phyloP scores from a whole-genome alignment of 2,888 invertebrate species.

The Nipponacmea schrenckii region DNA sequence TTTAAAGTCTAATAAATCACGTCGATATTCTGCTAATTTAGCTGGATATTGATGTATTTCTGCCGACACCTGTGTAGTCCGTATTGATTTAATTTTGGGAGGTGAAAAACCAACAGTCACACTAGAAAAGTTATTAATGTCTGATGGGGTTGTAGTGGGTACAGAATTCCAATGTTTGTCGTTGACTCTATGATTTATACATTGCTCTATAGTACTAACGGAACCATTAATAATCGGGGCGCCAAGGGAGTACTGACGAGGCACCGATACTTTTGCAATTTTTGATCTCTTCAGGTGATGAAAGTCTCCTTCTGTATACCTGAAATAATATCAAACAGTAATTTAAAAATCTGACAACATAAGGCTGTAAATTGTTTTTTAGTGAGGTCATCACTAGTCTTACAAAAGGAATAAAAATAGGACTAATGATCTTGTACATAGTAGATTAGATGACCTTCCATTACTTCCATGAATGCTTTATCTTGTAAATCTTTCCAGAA shows the following conservation, averaged over 20 bases:
- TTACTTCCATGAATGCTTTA: no score
- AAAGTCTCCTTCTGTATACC: slow-evolving; percentile 63
- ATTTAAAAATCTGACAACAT: neutral
- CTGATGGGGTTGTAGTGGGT: slow-evolving; percentile 7
- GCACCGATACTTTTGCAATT: slow-evolving; percentile 40
- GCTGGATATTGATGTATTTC: slow-evolving; percentile 40
- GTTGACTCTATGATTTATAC: slow-evolving; percentile 10
- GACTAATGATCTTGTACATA: no score
- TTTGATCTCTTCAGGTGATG: slow-evolving; percentile 56
- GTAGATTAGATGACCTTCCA: no score
- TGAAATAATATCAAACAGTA: slow-evolving; percentile 23
- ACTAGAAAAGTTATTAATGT: neutral
- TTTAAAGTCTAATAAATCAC: slow-evolving; percentile 10
- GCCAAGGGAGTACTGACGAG: slow-evolving; percentile 56
- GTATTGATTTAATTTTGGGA: slow-evolving; percentile 12
- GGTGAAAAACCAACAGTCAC: slow-evolving; percentile 9
- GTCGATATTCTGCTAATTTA: neutral
- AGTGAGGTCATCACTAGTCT: slow-evolving; percentile 4
- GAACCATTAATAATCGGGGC: neutral
- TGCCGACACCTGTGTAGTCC: slow-evolving; percentile 41
- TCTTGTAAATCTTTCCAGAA: no score
- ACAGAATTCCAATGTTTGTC: neutral
- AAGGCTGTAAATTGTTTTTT: neutral
- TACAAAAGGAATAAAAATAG: no score
- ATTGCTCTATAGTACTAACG: slow-evolving; percentile 11